A percentile compares a stretch with the other conserved stretches of the same genome.
These are phyloP conservation scores for Gavialis gangeticus DNA, from an alignment of 2,113 vertebrate genomes.

Conservation along the genomic window DNA sequence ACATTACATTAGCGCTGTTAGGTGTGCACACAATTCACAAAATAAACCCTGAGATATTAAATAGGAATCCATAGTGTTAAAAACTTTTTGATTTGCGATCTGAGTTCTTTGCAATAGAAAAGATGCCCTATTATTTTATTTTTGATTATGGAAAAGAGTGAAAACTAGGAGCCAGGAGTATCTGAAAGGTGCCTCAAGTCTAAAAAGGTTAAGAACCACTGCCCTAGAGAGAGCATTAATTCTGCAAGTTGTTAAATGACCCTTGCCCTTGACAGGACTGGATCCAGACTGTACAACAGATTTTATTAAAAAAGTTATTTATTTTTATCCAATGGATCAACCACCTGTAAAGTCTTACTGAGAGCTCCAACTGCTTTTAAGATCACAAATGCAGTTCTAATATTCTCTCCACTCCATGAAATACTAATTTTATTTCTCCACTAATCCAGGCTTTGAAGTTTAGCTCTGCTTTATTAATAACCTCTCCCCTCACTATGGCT, in stretches of 20 bases:
- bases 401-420: neutral
- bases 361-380: neutral
- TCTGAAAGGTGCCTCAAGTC: no score
- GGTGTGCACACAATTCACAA: no score
- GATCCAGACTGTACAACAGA: neutral
- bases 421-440: neutral
- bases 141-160: no score
- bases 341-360: neutral
- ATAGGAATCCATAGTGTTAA: no score
- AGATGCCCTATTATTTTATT: no score
- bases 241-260: neutral
- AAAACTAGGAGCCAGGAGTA: no score
- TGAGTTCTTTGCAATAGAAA: no score
- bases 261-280: neutral
- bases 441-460: neutral
- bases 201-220: no score
- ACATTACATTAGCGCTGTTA: no score
- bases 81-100: no score
- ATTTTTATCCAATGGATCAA: neutral
- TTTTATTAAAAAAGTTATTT: neutral
- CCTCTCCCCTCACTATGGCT: neutral
- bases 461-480: constrained; percentile 9
- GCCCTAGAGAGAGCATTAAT: neutral
- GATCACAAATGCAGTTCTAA: neutral
- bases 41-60: no score